Percentiles rank a stretch among this genome's conserved stretches.
These are phyloP conservation scores for Trachurus trachurus DNA, from an alignment of 2,797 vertebrate species.

Conservation along the genomic window DNA sequence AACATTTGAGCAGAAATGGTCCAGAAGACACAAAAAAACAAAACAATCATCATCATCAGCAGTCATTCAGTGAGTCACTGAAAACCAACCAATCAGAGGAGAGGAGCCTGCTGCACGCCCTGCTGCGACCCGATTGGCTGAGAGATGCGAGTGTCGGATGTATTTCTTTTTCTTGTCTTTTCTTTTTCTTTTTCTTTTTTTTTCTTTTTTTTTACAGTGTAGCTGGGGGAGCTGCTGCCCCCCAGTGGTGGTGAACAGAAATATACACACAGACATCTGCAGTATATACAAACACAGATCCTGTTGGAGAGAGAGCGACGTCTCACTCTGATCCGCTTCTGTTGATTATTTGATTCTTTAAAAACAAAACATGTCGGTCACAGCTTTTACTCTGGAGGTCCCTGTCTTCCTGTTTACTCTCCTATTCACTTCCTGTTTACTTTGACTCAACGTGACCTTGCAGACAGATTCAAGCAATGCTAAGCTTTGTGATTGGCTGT, in stretches of 20 bases:
- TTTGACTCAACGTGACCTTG: not conserved
- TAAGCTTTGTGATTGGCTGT: not conserved
- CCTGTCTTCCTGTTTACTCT: not conserved
- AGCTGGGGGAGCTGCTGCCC: constrained; percentile 45
- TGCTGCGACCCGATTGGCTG: constrained; percentile 33
- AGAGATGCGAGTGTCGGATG: constrained; percentile 25
- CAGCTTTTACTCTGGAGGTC: constrained; percentile 49
- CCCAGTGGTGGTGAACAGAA: constrained; percentile 69
- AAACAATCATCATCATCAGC: constrained; percentile 45
- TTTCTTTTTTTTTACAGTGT: constrained; percentile 54
- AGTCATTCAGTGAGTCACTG: constrained; percentile 49
- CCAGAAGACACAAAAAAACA: constrained; percentile 49
- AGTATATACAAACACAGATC: constrained; percentile 80
- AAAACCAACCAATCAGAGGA: constrained; percentile 52
- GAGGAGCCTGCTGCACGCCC: constrained; percentile 4
- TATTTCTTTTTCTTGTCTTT: not conserved
- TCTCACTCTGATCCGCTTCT: constrained; percentile 22
- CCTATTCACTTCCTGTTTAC: not conserved
- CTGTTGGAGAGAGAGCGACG: not conserved
- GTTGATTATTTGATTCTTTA: not conserved
- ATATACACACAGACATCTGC: constrained; percentile 85
- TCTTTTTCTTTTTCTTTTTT: too few relatives aligned
- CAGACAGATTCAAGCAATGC: not conserved
- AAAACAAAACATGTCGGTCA: constrained; percentile 33
- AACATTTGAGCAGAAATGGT: constrained; percentile 64